These are phyloP conservation scores for Camelus bactrianus DNA, from an alignment of 2,113 vertebrate genomes.

Conservation along the genomic window DNA sequence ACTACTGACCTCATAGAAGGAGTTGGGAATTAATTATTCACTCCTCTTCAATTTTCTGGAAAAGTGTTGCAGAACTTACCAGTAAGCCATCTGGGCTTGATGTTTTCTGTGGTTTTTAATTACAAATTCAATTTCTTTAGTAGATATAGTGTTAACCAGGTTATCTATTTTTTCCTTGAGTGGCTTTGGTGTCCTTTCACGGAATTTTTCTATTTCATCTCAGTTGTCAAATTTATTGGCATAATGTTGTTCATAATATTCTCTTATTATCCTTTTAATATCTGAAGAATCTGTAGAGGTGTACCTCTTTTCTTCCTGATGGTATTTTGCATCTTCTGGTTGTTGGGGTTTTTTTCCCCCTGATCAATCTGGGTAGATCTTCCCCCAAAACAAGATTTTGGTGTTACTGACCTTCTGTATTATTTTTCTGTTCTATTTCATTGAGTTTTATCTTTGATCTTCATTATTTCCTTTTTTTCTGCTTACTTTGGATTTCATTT, in stretches of 20 bases:
- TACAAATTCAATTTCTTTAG: background rate
- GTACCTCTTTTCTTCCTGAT: background rate
- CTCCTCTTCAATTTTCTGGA: background rate
- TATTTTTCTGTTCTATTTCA: background rate
- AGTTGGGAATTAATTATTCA: background rate
- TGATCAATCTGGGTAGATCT: background rate
- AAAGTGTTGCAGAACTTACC: background rate
- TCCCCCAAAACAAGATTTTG: background rate
- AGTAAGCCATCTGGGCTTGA: background rate
- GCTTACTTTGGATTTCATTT: background rate
- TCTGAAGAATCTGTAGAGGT: background rate
- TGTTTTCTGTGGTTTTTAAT: background rate
- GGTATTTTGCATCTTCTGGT: background rate
- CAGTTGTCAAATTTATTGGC: background rate
- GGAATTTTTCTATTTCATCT: background rate
- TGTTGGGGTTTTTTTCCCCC: background rate
- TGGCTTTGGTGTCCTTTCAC: background rate
- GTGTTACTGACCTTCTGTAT: background rate
- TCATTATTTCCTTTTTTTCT: background rate
- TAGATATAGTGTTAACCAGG: background rate
- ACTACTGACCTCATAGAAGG: background rate
- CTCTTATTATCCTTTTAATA: background rate
- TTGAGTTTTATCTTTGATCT: background rate
- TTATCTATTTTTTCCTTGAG: background rate
- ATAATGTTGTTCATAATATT: background rate